Conservation (phyloP, 2,797 vertebrate species). For the Pteropus rufus region DNA sequence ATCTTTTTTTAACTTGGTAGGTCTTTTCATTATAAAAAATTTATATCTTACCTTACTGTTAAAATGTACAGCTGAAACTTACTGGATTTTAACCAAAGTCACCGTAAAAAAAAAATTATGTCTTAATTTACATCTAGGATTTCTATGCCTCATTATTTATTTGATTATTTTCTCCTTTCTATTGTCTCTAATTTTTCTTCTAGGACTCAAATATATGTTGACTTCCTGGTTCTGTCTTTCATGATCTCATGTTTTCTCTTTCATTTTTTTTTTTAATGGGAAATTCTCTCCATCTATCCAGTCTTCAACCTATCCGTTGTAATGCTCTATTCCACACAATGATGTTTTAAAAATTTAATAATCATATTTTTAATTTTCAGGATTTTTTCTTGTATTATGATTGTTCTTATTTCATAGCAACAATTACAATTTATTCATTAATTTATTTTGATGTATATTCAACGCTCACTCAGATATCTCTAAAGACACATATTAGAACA, state of each 20-base stretch:
- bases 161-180: background rate
- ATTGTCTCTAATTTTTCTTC: background rate
- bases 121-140: background rate
- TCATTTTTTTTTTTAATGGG: slow-evolving; percentile 1
- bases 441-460: slow-evolving; percentile 9
- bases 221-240: background rate
- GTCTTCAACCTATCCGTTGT: background rate
- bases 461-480: background rate
- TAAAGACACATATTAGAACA: background rate
- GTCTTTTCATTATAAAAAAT: background rate
- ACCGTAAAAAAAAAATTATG: background rate
- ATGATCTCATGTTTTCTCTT: background rate
- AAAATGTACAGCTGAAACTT: too few species aligned
- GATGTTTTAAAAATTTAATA: background rate
- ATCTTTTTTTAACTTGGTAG: background rate
- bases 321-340: background rate
- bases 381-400: background rate
- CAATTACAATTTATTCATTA: background rate
- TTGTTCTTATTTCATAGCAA: slow-evolving; percentile 7
- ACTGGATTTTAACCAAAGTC: too few species aligned
- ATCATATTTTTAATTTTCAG: slow-evolving; percentile 17
- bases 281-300: background rate
- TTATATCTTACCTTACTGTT: background rate
- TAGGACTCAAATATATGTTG: background rate
- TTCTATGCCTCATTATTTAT: background rate